Percentiles rank a stretch among this genome's conserved stretches.
phyloP scores from a whole-genome alignment of 2,113 vertebrate genomes.

The Lepus timidus region DNA sequence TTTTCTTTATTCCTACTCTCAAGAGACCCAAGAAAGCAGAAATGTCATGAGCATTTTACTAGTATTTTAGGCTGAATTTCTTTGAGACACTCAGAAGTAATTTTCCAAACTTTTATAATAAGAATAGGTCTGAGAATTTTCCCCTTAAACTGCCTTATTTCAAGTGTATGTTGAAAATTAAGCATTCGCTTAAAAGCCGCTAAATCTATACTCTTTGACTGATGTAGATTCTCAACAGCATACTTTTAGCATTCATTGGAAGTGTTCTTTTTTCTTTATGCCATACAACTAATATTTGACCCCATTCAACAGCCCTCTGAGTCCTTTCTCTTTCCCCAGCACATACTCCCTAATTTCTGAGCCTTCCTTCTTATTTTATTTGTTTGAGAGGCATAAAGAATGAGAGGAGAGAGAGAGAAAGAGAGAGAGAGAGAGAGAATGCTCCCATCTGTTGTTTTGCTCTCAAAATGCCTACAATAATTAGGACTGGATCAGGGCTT shows the following conservation, averaged over 20 bases:
- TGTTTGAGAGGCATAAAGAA: neutral
- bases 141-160: constrained; percentile 25
- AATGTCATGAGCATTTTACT: constrained; percentile 65
- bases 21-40: constrained; percentile 7
- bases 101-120: constrained; percentile 77
- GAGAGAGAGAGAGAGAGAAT: neutral
- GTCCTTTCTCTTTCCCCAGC: neutral
- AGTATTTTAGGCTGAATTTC: constrained; percentile 62
- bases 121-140: constrained; percentile 53
- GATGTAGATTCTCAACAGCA: neutral
- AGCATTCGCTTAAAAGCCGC: constrained; percentile 52
- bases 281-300: constrained; percentile 4
- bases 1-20: constrained; percentile 69
- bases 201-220: neutral
- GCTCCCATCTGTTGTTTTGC: no score
- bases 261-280: neutral
- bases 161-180: constrained; percentile 63
- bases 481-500: no score
- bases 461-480: no score
- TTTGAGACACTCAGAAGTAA: constrained; percentile 77
- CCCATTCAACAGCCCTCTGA: constrained; percentile 16
- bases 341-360: constrained; percentile 18
- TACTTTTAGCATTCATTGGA: constrained; percentile 18
- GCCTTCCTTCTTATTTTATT: neutral
- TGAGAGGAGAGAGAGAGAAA: neutral